These are phyloP conservation scores for Rhinolophus sinicus DNA, from an alignment of 2,113 vertebrate species.

Conservation along the genomic window DNA sequence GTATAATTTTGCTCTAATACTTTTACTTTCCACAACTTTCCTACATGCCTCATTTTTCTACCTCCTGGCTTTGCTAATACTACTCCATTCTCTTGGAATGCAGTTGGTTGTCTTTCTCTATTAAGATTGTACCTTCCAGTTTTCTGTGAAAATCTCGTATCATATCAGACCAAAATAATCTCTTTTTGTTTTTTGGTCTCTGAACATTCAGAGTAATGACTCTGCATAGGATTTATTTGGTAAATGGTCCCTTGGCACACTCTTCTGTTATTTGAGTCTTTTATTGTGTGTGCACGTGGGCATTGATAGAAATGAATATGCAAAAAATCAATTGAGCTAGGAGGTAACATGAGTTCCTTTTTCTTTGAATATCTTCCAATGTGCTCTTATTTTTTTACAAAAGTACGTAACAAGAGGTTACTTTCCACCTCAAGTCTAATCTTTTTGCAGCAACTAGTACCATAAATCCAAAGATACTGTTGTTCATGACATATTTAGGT, in stretches of 20 bases:
- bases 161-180: not conserved
- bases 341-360: not conserved
- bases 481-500: too few relatives aligned
- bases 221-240: not conserved
- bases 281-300: not conserved
- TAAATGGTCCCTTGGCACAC: not conserved
- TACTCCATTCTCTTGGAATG: not conserved
- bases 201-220: not conserved
- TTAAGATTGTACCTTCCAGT: not conserved
- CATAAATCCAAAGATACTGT: too few relatives aligned
- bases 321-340: not conserved
- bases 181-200: not conserved
- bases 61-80: not conserved
- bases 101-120: not conserved
- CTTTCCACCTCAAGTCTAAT: too few relatives aligned
- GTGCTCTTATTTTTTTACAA: slow-evolving; percentile 32
- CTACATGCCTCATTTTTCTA: not conserved
- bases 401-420: not conserved
- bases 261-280: not conserved
- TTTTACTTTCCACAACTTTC: not conserved
- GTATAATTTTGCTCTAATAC: not conserved
- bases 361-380: not conserved
- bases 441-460: too few relatives aligned
- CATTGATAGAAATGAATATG: not conserved
- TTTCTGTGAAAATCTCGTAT: slow-evolving; percentile 40